Evolutionary conservation across 2,888 invertebrate genomes (phyloP).

Genomic region (Theretra japonica): DNA sequence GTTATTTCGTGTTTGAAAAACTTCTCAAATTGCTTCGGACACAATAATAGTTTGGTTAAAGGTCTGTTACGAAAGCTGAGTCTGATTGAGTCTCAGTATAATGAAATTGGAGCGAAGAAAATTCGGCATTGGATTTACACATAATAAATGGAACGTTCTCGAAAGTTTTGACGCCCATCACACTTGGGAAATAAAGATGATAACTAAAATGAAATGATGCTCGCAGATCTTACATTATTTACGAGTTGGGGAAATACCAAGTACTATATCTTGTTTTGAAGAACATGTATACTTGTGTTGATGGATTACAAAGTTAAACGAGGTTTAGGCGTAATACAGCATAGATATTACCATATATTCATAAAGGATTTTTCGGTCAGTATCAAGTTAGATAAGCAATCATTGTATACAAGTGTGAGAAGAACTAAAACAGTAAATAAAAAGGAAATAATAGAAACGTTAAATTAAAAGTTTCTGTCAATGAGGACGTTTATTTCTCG

Average conservation of each 20-base stretch:
- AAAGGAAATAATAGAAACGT: background rate
- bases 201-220: slow-evolving; percentile 7
- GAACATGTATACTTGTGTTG: background rate
- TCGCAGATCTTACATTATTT: slow-evolving; percentile 1
- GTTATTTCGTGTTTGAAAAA: slow-evolving; percentile 31
- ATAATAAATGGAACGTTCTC: slow-evolving; percentile 8
- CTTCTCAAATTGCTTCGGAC: slow-evolving; percentile 30
- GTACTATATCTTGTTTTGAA: background rate
- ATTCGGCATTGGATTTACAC: slow-evolving; percentile 1
- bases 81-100: slow-evolving; percentile 11
- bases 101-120: slow-evolving; percentile 3
- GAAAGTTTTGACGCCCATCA: background rate
- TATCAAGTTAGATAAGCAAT: no score
- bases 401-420: no score
- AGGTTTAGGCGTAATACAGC: background rate
- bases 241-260: background rate
- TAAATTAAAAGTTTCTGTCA: background rate
- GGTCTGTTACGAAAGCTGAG: background rate
- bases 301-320: background rate
- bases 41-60: slow-evolving; percentile 28
- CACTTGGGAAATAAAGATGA: slow-evolving; percentile 6
- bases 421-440: background rate
- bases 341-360: no score
- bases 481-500: background rate
- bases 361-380: no score